Conservation (phyloP, 2,113 vertebrate species). For the Chiloscyllium plagiosum region DNA sequence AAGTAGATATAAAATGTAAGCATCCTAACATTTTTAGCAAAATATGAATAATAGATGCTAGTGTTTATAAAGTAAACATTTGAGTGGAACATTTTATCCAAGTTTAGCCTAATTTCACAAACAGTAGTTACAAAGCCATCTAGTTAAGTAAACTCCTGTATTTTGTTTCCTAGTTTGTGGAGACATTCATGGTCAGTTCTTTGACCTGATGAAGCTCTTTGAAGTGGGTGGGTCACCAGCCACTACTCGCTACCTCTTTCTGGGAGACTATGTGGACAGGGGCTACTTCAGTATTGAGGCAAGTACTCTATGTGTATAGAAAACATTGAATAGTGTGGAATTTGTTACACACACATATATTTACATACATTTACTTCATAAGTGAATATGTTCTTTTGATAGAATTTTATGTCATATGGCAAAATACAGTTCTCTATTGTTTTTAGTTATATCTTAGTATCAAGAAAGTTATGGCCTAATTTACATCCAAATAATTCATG, state of each 20-base stretch:
- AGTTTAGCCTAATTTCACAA: not conserved
- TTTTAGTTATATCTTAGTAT: not conserved
- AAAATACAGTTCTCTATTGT: not conserved
- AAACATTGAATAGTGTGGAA: not conserved
- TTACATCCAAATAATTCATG: not conserved
- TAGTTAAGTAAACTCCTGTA: slow-evolving; percentile 1
- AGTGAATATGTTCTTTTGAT: not conserved
- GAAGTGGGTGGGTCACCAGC: slow-evolving; percentile 72
- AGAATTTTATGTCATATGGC: not conserved
- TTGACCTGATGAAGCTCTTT: slow-evolving; percentile 75
- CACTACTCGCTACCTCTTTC: slow-evolving; percentile 70
- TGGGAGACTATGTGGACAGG: slow-evolving; percentile 59
- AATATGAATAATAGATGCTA: not conserved
- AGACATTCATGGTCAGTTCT: slow-evolving; percentile 73
- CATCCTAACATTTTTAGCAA: not conserved
- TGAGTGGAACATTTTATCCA: not conserved
- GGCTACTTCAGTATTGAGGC: slow-evolving; percentile 67
- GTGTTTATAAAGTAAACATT: not conserved
- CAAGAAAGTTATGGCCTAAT: not conserved
- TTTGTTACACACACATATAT: not conserved
- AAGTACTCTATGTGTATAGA: slow-evolving; percentile 36
- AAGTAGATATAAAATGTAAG: not conserved
- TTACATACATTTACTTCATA: not conserved
- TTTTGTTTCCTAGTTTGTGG: slow-evolving; percentile 60
- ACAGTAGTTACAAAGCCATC: not conserved